These are phyloP conservation scores for Xenopus petersii DNA, from an alignment of 2,797 vertebrate genomes.

Conservation along the genomic window DNA sequence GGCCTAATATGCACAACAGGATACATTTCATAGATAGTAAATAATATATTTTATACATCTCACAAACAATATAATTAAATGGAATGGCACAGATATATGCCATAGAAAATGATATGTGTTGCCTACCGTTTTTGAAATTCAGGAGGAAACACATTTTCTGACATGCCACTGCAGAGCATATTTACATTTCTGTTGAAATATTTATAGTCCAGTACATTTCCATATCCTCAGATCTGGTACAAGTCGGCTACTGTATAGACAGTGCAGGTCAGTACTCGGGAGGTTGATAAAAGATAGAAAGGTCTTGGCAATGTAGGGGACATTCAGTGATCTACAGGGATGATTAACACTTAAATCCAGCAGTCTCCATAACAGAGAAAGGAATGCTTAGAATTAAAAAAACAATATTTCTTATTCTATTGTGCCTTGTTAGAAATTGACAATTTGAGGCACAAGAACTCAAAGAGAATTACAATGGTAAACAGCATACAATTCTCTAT, in stretches of 20 bases:
- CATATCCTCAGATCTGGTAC: constrained; percentile 15
- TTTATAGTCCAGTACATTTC: constrained; percentile 27
- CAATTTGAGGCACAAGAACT: too few species aligned
- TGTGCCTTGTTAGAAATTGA: too few species aligned
- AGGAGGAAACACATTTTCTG: constrained; percentile 31
- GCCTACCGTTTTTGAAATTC: constrained; percentile 22
- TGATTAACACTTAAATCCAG: neutral
- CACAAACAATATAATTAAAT: neutral
- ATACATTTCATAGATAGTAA: neutral
- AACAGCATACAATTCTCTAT: too few species aligned
- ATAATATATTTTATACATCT: neutral
- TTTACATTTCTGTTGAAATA: constrained; percentile 43
- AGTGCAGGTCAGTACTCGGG: neutral
- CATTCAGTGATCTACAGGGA: neutral
- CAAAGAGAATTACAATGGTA: too few species aligned
- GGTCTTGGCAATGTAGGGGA: neutral
- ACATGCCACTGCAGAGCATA: constrained; percentile 22
- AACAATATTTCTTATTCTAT: too few species aligned
- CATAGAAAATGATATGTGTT: neutral
- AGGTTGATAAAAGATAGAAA: constrained; percentile 1
- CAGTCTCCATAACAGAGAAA: neutral
- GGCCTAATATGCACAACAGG: constrained; percentile 1
- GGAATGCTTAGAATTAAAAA: neutral
- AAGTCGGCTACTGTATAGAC: neutral
- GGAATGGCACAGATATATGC: too few species aligned